Conservation (phyloP, 2,888 invertebrate genomes). For the Strigamia maritima region DNA sequence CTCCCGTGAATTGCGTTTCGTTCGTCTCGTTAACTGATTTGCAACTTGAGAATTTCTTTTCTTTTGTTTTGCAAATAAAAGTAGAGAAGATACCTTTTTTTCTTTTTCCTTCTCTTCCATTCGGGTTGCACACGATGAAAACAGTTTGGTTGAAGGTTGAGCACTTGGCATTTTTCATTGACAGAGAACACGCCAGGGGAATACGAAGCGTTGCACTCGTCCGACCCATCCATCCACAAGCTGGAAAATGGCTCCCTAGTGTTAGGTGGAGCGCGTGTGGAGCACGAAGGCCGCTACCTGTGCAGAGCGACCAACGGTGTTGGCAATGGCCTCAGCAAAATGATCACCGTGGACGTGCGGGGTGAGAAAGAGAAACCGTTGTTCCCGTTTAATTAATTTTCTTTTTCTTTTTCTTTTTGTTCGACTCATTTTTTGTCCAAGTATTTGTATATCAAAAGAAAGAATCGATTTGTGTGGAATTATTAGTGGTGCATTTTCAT, state of each 20-base stretch:
- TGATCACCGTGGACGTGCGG: constrained; percentile 31
- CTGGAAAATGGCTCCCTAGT: constrained; percentile 38
- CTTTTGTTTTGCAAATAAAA: background rate
- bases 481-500: background rate
- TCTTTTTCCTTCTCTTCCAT: no score
- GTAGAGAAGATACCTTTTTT: background rate
- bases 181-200: constrained; percentile 36
- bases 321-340: constrained; percentile 39
- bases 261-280: background rate
- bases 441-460: no score
- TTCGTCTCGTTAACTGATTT: no score
- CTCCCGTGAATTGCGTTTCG: no score
- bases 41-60: background rate
- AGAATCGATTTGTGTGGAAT: no score
- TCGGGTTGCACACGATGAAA: background rate
- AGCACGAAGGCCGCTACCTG: constrained; percentile 38
- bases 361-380: constrained; percentile 31
- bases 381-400: no score
- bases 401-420: no score
- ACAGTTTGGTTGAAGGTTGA: background rate
- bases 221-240: constrained; percentile 33
- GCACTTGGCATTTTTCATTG: background rate
- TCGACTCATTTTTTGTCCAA: no score
- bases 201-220: constrained; percentile 28
- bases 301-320: constrained; percentile 38